A percentile compares a stretch with the other conserved stretches of the same genome.
These are phyloP conservation scores for Corythornis madagascariensis DNA, from an alignment of 2,113 vertebrate genomes.

Conservation along the genomic window DNA sequence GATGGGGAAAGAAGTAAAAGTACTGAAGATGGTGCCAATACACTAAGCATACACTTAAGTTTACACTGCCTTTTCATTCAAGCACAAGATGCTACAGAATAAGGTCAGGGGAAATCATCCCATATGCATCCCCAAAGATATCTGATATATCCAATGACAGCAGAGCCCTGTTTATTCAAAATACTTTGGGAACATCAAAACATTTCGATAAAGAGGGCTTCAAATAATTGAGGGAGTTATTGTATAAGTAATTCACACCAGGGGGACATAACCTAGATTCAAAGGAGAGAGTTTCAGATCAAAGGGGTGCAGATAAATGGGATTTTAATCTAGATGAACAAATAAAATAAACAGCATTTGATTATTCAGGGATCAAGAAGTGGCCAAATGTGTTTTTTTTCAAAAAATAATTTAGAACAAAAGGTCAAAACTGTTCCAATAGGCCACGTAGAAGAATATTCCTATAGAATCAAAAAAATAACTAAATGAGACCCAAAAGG, in stretches of 20 bases:
- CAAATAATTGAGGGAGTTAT: slow-evolving; percentile 69
- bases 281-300: slow-evolving; percentile 65
- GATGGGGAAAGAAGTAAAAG: neutral
- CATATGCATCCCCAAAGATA: slow-evolving; percentile 43
- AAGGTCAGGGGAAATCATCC: slow-evolving; percentile 45
- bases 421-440: neutral
- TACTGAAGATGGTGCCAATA: neutral
- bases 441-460: neutral
- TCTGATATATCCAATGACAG: slow-evolving; percentile 32
- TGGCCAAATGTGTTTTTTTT: neutral
- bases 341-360: slow-evolving; percentile 15
- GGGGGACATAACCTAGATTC: slow-evolving; percentile 74
- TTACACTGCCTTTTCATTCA: slow-evolving; percentile 2
- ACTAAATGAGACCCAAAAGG: neutral
- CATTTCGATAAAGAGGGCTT: slow-evolving; percentile 67
- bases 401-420: neutral
- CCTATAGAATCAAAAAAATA: neutral
- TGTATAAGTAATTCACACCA: slow-evolving; percentile 71
- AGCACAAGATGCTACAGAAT: slow-evolving; percentile 37
- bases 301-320: slow-evolving; percentile 60
- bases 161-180: slow-evolving; percentile 63
- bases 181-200: slow-evolving; percentile 69
- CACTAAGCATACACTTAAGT: neutral
- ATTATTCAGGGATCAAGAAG: slow-evolving; percentile 34
- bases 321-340: slow-evolving; percentile 44